Percentiles rank a stretch among this genome's conserved stretches.
These are phyloP conservation scores for Altica lythri DNA, from an alignment of 2,888 invertebrate species.

Conservation along the genomic window DNA sequence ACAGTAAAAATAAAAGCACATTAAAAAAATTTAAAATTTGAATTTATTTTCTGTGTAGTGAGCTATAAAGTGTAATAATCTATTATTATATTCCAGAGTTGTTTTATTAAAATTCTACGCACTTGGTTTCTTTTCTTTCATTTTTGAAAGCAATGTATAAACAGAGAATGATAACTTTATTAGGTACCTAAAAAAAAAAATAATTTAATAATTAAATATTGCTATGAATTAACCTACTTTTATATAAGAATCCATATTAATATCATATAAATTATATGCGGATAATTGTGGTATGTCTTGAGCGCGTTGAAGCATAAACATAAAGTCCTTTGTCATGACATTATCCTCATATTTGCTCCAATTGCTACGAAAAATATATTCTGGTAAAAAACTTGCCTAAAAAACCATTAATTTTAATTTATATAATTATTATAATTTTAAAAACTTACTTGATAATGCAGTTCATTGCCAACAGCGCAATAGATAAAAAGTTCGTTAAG, in stretches of 20 bases:
- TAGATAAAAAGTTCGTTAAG: background rate
- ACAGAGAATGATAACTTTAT: background rate
- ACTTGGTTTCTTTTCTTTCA: no score
- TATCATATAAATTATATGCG: conserved; percentile 11
- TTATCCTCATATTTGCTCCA: background rate
- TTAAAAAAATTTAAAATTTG: no score
- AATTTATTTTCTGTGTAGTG: no score
- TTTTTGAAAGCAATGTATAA: conserved; percentile 1
- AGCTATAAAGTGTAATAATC: no score
- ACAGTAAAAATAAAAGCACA: no score
- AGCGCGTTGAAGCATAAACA: conserved; percentile 9
- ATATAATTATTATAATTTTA: background rate
- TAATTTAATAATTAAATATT: background rate
- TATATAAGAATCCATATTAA: conserved; percentile 9
- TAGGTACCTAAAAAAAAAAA: background rate
- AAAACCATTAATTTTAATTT: background rate
- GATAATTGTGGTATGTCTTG: conserved; percentile 7
- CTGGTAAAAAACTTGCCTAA: conserved; percentile 11
- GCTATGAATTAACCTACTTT: conserved; percentile 10
- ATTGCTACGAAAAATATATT: conserved; percentile 2
- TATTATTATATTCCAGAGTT: no score
- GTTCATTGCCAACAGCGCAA: conserved; percentile 8
- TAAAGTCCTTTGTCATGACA: conserved; percentile 10
- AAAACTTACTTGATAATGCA: conserved; percentile 3
- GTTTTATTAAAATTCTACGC: no score